A percentile compares a stretch with the other conserved stretches of the same genome.
Conservation (phyloP, 2,113 vertebrate species). For the Arenaria interpres region DNA sequence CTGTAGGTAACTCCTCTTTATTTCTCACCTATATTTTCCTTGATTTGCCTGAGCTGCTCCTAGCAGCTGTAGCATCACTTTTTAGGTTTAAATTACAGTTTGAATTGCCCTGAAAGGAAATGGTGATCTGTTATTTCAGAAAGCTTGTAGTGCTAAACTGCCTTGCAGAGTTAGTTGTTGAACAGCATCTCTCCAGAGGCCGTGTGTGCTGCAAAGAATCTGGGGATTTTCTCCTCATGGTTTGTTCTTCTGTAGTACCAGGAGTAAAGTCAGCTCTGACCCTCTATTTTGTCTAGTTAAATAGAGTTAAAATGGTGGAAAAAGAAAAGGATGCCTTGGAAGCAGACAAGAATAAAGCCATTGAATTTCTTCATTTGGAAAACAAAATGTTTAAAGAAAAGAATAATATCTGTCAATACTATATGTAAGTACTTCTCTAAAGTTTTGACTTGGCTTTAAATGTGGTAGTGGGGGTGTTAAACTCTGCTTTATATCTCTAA, state of each 20-base stretch:
- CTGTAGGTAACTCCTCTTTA: background rate
- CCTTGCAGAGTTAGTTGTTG: background rate
- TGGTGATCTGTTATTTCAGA: background rate
- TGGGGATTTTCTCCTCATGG: background rate
- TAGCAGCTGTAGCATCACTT: background rate
- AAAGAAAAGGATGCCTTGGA: slow-evolving; percentile 96
- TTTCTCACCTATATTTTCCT: background rate
- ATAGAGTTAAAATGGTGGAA: slow-evolving; percentile 95
- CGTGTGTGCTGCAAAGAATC: fast-evolving
- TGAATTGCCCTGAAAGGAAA: background rate
- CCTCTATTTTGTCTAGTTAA: slow-evolving; percentile 80
- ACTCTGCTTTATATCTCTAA: background rate
- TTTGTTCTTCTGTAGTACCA: background rate
- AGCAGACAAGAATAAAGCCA: slow-evolving; percentile 90
- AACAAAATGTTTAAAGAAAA: slow-evolving; percentile 92
- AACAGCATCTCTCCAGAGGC: background rate
- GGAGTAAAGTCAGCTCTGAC: background rate
- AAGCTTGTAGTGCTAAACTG: background rate
- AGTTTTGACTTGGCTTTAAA: background rate
- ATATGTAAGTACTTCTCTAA: slow-evolving; percentile 83
- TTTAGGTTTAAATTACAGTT: background rate
- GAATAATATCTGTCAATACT: slow-evolving; percentile 88
- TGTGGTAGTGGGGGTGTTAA: background rate
- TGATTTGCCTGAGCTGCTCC: background rate
- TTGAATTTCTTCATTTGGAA: slow-evolving; percentile 91